Base-by-base conservation (phyloP, 1,140 invertebrate species). In the Anadara kagoshimensis region DNA sequence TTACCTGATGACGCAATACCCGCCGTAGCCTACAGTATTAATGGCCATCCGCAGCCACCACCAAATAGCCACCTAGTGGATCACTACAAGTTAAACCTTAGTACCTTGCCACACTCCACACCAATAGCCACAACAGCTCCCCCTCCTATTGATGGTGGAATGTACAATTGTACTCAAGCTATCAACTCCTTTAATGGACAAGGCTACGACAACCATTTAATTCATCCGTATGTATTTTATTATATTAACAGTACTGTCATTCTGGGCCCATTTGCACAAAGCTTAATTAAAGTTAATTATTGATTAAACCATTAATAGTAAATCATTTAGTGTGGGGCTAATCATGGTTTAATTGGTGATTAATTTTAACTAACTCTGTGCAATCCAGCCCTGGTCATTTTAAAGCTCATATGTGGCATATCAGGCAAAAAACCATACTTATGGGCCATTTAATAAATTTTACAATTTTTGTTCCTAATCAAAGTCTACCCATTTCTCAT, bases 1-100 rank as follows among this genome's bases (percentile, higher is more conserved):
- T 62, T 83, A 41, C 81, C 81, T 58, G 81, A 83, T 43, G 81
- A 83, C 41, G 69, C 74, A 5, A 81, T 83, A 14, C 69, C 77
- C 18, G 81, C 77, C 41, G 75, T 81, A 66, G 77, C 81, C 0
- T 83, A 76, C 59, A 76, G 53, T 56, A 56, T 62, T 22, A 67
- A 69, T 20, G 59, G 73, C 5, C 81, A 72, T 14, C 24, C 51
- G n/a, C 65, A 49, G 26, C 76, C 45, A 67, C 56, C 41, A 51
- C 69, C 20, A 58, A 72, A 22, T 56, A 66, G 53, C 45, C 58
- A 20, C 26, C 63, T 8, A 43, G 69, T 24, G 22, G 49, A 41
- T 36, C 59, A 41, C 63, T 44, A 20, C 20, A 67, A 56, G 63
- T 71, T 26, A 45, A 65, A 67, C 26, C 36, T 70, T 22, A 62